phyloP scores from a whole-genome alignment of 2,888 invertebrate species.

The Aphelenchoides bicaudatus region DNA sequence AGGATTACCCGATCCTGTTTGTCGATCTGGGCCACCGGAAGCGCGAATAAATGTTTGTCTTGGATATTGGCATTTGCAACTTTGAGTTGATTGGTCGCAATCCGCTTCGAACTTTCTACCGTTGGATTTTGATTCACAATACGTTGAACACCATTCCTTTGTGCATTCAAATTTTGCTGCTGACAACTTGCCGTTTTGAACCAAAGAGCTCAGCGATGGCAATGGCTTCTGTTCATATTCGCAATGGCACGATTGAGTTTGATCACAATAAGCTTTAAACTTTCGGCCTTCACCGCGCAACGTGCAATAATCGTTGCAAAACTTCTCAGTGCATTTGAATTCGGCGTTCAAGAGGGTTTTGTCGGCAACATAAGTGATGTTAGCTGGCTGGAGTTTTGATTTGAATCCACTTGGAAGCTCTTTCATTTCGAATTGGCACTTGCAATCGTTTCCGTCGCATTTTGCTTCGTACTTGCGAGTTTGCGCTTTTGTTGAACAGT shows the following conservation, averaged over 20 bases:
- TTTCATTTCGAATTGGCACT: constrained; percentile 6
- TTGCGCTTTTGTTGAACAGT: not conserved
- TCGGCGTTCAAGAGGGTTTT: not conserved
- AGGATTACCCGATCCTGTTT: too few species aligned
- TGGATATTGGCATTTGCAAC: not conserved
- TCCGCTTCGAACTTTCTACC: constrained; percentile 5
- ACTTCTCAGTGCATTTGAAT: constrained; percentile 8
- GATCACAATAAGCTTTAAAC: not conserved
- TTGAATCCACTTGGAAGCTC: not conserved
- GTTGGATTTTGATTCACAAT: constrained; percentile 1
- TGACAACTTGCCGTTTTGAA: too few species aligned
- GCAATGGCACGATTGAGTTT: constrained; percentile 3
- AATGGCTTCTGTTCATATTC: not conserved
- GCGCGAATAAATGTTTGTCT: too few species aligned
- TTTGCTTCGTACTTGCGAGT: constrained; percentile 11
- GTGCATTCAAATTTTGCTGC: constrained; percentile 10
- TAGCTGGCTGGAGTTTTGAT: too few species aligned
- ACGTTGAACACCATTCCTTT: not conserved
- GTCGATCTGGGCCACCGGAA: too few species aligned
- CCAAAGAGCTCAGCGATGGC: too few species aligned
- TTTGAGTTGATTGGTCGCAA: not conserved
- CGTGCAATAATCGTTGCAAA: constrained; percentile 1
- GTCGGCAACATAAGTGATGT: constrained; percentile 13
- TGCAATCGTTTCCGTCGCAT: constrained; percentile 3
- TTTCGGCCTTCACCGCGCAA: not conserved